A percentile compares a stretch with the other conserved stretches of the same genome.
Conservation (phyloP, 92 coral and sea anemone species). For the Epizoanthus rinbou region DNA sequence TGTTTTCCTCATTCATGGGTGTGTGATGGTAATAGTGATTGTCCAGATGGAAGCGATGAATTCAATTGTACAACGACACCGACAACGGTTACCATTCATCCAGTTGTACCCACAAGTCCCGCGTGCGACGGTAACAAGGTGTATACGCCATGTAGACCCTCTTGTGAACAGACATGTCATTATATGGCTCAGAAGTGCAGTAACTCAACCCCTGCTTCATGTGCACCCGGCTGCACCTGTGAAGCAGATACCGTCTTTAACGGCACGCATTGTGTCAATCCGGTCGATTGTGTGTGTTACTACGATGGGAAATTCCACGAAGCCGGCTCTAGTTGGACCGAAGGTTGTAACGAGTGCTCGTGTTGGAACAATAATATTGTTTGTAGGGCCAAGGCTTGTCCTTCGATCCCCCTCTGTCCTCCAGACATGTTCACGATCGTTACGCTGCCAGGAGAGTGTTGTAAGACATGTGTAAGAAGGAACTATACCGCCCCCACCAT, state of each 20-base stretch:
- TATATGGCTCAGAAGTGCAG: slow-evolving; percentile 71
- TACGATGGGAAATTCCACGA: slow-evolving; percentile 58
- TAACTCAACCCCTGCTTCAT: slow-evolving; percentile 22
- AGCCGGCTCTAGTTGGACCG: slow-evolving; percentile 80
- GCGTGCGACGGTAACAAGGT: slow-evolving; percentile 51
- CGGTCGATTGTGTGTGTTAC: slow-evolving; percentile 73
- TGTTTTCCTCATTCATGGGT: slow-evolving; percentile 52
- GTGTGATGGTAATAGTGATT: slow-evolving; percentile 61
- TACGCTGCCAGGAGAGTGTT: slow-evolving; percentile 68
- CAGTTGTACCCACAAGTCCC: slow-evolving; percentile 41
- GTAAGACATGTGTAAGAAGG: slow-evolving; percentile 59
- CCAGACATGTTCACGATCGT: slow-evolving; percentile 50
- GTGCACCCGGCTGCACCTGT: slow-evolving; percentile 78
- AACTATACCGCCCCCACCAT: slow-evolving; percentile 50
- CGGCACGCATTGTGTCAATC: slow-evolving; percentile 82
- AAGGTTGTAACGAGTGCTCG: slow-evolving; percentile 68
- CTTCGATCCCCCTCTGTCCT: slow-evolving; percentile 59
- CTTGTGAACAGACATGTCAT: slow-evolving; percentile 77
- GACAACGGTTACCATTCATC: slow-evolving; percentile 2
- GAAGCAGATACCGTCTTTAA: slow-evolving; percentile 73
- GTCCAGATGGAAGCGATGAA: slow-evolving; percentile 61
- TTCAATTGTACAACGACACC: slow-evolving; percentile 38
- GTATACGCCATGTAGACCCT: slow-evolving; percentile 64
- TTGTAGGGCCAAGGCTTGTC: slow-evolving; percentile 69
- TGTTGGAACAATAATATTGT: slow-evolving; percentile 85